Base-by-base conservation (phyloP, 2,888 invertebrate genomes). In the Meiosimyza decipiens region DNA sequence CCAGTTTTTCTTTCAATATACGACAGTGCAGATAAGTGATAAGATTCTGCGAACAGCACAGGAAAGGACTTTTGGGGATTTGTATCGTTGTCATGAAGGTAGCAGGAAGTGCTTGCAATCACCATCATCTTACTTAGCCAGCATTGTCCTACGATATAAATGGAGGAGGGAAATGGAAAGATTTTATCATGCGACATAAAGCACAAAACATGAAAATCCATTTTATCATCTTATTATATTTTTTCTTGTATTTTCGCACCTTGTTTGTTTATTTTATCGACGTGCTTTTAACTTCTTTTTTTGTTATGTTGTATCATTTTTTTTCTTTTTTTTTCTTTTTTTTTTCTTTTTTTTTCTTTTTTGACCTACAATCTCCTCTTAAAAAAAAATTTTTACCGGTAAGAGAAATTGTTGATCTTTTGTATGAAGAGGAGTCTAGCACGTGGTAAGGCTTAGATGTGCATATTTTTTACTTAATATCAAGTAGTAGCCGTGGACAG, bases 181-280 rank as follows among this genome's bases (percentile, higher is more conserved):
- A 83, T 82, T 81, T 82, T 81, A 81, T 82, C 81, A 76, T 73
- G 59, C 52, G 64, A 74, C 72, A 71, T 72, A 74, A 78, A 78
- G 71, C 74, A 77, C 28, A 78, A 74, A 79, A 77, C 73, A 78
- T 67, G 76, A 80, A 80, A 80, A 81, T 80, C 77, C 78, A 79
- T 79, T 78, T 79, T 81, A 79, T 79, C 78, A 78, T 77, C 78
- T 81, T 79, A 79, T 83, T 79, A 81, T 79, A 28, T 60, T 60
- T 15, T n/a, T 33, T 60, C 13, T 59, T 40, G 9, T 55, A 18
- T 57, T 16, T 47, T 62, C 60, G 7, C 47, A 62, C 60, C 16
- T 62, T 40, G 22, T 49, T 47, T 51, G n/a, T 64, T 49, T 51
- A 7, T 63, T 64, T 22, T 28, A 50, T 64, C 40, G 40, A 40